Percentiles rank a stretch among this genome's conserved stretches.
Evolutionary conservation across 1,140 invertebrate species (phyloP).

Genomic region (Nomia melanderi): DNA sequence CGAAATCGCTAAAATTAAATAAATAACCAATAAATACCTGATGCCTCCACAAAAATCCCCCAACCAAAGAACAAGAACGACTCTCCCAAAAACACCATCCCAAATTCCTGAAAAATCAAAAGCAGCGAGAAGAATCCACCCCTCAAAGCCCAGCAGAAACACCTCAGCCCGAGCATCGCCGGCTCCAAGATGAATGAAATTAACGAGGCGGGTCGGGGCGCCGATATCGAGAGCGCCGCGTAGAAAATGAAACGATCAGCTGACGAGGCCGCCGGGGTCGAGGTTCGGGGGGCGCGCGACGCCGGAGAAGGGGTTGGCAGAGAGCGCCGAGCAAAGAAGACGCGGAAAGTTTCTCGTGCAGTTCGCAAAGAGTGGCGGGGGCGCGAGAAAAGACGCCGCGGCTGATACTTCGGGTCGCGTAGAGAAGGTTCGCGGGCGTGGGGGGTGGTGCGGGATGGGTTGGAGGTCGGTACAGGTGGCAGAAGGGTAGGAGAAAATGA

Average conservation of each 20-base stretch:
- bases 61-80: no score
- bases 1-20: no score
- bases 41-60: no score
- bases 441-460: constrained; percentile 6
- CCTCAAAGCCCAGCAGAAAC: no score
- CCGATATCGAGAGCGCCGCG: constrained; percentile 12
- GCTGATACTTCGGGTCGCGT: constrained; percentile 30
- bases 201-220: not conserved
- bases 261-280: constrained; percentile 39
- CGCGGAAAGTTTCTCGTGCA: constrained; percentile 42
- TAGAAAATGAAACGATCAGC: constrained; percentile 52
- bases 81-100: no score
- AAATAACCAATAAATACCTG: no score
- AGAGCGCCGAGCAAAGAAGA: constrained; percentile 14
- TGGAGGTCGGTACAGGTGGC: constrained; percentile 1
- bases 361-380: constrained; percentile 20
- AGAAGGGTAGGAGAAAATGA: constrained; percentile 2
- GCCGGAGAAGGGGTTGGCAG: not conserved
- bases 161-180: no score
- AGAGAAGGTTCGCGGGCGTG: constrained; percentile 18
- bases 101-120: no score
- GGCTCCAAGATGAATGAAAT: constrained; percentile 31
- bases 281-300: not conserved
- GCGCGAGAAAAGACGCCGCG: constrained; percentile 25
- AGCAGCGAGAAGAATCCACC: no score